phyloP scores from a whole-genome alignment of 1,140 invertebrate species.

The Lepidotrigona ventralis region DNA sequence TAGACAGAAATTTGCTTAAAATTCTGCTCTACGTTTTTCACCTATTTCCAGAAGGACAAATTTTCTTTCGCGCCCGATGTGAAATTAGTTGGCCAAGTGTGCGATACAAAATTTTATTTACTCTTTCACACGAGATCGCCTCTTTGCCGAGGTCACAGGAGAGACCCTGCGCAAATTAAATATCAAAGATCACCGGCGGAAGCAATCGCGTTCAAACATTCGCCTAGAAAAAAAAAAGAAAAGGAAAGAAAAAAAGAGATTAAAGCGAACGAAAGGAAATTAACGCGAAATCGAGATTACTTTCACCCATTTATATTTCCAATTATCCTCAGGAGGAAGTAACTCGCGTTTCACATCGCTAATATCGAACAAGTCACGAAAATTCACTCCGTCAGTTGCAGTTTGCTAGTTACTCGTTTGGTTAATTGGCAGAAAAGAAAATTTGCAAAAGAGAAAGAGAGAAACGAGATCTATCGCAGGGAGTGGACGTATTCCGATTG shows the following conservation, averaged over 20 bases:
- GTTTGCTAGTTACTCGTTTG: not conserved
- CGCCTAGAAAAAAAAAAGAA: too few species aligned
- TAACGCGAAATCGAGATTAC: constrained; percentile 13
- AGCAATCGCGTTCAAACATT: not conserved
- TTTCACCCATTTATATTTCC: constrained; percentile 11
- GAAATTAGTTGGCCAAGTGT: too few species aligned
- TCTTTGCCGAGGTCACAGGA: too few species aligned
- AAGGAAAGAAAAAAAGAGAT: too few species aligned
- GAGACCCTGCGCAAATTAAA: not conserved
- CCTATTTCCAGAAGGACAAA: too few species aligned
- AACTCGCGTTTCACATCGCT: not conserved
- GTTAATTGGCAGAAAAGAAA: not conserved
- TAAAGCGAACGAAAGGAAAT: not conserved
- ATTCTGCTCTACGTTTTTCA: too few species aligned
- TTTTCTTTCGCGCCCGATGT: too few species aligned
- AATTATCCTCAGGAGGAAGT: not conserved
- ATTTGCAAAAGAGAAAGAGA: not conserved
- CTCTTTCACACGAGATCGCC: too few species aligned
- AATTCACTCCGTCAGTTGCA: not conserved
- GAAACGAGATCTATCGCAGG: not conserved
- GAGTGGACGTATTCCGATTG: constrained; percentile 7
- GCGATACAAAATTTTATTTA: too few species aligned
- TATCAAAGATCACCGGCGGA: not conserved
- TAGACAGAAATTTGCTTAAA: too few species aligned
- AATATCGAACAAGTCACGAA: not conserved